phyloP scores from a whole-genome alignment of 2,113 vertebrate species.

The Myxocyprinus asiaticus region DNA sequence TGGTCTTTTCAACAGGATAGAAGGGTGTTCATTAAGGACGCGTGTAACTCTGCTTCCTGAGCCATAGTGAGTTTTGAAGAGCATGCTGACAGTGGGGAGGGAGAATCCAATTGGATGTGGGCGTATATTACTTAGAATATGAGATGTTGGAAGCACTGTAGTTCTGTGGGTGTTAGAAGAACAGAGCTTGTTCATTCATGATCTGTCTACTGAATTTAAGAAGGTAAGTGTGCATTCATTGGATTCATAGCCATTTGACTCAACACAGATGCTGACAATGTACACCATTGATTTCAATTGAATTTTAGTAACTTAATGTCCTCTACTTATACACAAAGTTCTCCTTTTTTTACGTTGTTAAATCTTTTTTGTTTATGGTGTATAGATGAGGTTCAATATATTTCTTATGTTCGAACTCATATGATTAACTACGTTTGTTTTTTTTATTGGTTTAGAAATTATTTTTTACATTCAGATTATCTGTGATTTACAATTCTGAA shows the following conservation, averaged over 20 bases:
- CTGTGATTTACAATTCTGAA: constrained; percentile 26
- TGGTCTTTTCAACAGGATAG: background rate
- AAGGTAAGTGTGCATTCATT: too few species aligned
- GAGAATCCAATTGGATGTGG: constrained; percentile 8
- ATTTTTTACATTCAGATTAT: too few species aligned
- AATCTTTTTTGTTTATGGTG: background rate
- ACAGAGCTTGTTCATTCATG: too few species aligned
- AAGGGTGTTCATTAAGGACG: constrained; percentile 11
- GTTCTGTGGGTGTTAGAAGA: background rate
- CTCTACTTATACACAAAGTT: background rate
- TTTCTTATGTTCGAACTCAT: background rate
- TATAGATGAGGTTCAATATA: background rate
- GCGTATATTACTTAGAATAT: constrained; percentile 26
- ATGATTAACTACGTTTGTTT: background rate
- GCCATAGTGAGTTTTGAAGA: background rate
- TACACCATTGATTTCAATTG: too few species aligned
- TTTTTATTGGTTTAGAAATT: too few species aligned
- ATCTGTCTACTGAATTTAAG: too few species aligned
- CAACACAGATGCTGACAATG: too few species aligned
- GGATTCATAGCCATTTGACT: too few species aligned
- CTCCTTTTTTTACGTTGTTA: background rate
- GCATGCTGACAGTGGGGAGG: background rate
- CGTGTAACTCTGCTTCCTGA: background rate
- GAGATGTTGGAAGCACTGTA: constrained; percentile 18
- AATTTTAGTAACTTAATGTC: background rate